Conservation (phyloP, 30 jellyfish, hydroid and myxozoan genomes). For the Cassiopea andromeda region DNA sequence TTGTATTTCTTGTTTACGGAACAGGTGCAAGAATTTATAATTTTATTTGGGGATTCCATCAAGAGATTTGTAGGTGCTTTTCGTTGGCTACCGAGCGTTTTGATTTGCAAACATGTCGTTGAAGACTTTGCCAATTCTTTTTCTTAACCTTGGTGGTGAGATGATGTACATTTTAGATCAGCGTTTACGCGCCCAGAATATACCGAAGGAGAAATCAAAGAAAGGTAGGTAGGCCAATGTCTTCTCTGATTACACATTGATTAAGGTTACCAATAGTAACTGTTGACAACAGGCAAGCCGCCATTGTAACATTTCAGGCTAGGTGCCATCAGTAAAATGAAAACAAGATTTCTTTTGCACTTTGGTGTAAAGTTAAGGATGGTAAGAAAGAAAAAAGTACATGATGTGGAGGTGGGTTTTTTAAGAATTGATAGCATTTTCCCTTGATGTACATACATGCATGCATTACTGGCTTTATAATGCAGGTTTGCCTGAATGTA, state of each 20-base stretch:
- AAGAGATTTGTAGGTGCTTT: too few species aligned
- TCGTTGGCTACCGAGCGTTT: not conserved
- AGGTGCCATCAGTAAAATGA: too few species aligned
- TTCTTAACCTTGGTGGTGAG: conserved; percentile 99
- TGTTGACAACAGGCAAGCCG: not conserved
- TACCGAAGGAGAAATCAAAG: conserved; percentile 88
- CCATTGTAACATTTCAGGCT: too few species aligned
- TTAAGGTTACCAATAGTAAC: not conserved
- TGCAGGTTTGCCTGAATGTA: too few species aligned
- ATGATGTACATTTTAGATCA: conserved; percentile 97
- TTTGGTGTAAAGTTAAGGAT: too few species aligned
- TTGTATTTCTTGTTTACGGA: conserved; percentile 12
- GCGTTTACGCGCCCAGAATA: conserved; percentile 94
- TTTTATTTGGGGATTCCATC: too few species aligned
- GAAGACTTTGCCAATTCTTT: conserved; percentile 94
- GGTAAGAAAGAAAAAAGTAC: too few species aligned
- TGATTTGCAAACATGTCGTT: conserved; percentile 77
- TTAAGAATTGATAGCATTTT: too few species aligned
- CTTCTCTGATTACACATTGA: not conserved
- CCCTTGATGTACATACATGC: too few species aligned
- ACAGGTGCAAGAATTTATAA: conserved; percentile 33
- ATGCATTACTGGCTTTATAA: too few species aligned
- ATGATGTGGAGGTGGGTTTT: too few species aligned
- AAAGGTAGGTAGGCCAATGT: conserved; percentile 70
- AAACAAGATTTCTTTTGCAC: too few species aligned